These are phyloP conservation scores for Perdita meconis DNA, from an alignment of 2,888 invertebrate genomes.

Conservation along the genomic window DNA sequence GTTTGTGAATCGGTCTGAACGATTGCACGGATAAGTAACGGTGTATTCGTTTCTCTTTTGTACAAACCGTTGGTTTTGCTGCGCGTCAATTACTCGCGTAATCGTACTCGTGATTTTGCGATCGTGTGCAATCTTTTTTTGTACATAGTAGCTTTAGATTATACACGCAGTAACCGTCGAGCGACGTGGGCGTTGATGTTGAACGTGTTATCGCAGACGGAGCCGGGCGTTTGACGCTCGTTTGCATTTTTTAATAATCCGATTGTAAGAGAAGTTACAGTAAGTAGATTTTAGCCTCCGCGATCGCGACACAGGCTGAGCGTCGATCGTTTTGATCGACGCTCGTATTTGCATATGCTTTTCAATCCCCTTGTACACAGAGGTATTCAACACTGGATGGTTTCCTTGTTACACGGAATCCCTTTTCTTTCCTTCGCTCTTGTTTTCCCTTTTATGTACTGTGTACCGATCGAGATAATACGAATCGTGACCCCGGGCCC, in stretches of 20 bases:
- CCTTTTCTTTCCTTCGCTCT: neutral
- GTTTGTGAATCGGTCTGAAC: too few relatives aligned
- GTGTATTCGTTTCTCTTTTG: constrained; percentile 3
- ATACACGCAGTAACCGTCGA: constrained; percentile 19
- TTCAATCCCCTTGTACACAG: neutral
- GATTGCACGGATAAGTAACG: too few relatives aligned
- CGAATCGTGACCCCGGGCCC: constrained; percentile 27
- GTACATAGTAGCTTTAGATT: constrained; percentile 37
- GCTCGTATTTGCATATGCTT: neutral
- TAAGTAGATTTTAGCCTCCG: neutral
- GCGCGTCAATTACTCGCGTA: constrained; percentile 78
- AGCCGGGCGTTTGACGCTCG: constrained; percentile 49
- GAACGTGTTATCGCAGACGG: constrained; percentile 41
- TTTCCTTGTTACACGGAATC: neutral
- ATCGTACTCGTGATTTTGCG: constrained; percentile 76
- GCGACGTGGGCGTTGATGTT: neutral
- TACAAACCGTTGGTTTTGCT: constrained; percentile 51
- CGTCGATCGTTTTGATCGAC: neutral
- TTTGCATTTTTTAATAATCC: constrained; percentile 73
- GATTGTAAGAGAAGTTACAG: neutral
- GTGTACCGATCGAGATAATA: constrained; percentile 5
- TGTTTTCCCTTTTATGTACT: neutral
- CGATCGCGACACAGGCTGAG: constrained; percentile 1
- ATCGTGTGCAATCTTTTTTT: constrained; percentile 78
- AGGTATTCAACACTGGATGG: too few relatives aligned